A percentile compares a stretch with the other conserved stretches of the same genome.
These are phyloP conservation scores for Chirona hameri DNA, from an alignment of 2,888 invertebrate genomes.

Conservation along the genomic window DNA sequence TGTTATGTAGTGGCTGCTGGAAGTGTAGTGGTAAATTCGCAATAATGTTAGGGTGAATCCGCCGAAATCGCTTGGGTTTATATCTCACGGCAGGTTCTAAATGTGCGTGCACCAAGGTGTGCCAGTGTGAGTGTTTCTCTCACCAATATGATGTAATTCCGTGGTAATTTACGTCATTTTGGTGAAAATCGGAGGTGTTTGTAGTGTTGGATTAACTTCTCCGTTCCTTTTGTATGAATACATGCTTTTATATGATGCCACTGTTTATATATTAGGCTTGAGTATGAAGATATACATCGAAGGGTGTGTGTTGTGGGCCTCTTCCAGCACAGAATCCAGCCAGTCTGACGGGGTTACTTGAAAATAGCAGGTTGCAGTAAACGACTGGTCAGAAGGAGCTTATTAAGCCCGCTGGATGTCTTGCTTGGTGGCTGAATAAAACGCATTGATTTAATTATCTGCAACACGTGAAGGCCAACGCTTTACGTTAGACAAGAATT, in stretches of 20 bases:
- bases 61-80: neutral
- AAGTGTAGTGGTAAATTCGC: neutral
- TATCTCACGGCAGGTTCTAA: neutral
- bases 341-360: too few species aligned
- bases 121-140: neutral
- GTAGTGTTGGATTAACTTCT: constrained; percentile 6
- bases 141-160: neutral
- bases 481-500: too few species aligned
- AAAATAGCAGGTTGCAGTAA: too few species aligned
- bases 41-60: neutral
- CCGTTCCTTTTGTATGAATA: constrained; percentile 26
- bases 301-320: too few species aligned
- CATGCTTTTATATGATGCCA: constrained; percentile 2
- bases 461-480: too few species aligned
- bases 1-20: neutral
- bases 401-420: too few species aligned
- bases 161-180: neutral
- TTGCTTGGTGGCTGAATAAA: too few species aligned
- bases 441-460: too few species aligned
- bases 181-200: neutral
- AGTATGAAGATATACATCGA: too few species aligned
- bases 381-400: too few species aligned
- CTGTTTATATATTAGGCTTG: too few species aligned
- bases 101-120: neutral
- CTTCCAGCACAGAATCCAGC: too few species aligned